phyloP scores from a whole-genome alignment of 53 echinoderm and acorn worm species.

The Pentamera pediparva region DNA sequence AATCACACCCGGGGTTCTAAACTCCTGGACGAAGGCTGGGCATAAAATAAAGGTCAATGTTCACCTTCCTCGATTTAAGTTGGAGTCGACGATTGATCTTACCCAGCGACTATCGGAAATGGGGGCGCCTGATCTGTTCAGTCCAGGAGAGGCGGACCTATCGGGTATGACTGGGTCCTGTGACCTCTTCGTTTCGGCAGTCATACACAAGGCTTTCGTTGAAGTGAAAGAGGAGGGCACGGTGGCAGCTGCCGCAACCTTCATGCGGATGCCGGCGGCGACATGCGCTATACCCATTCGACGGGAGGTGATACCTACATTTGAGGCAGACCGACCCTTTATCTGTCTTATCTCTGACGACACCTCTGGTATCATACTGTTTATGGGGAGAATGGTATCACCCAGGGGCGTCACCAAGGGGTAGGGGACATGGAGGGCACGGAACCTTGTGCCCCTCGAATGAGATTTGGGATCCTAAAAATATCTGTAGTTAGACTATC shows the following conservation, averaged over 20 bases:
- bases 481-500: too few species aligned
- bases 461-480: too few species aligned
- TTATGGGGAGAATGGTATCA: conserved; percentile 58
- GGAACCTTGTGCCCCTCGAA: too few species aligned
- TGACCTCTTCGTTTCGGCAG: conserved; percentile 62
- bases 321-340: conserved; percentile 74
- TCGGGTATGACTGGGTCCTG: conserved; percentile 56
- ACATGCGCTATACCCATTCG: conserved; percentile 7
- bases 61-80: conserved; percentile 65
- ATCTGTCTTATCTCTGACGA: conserved; percentile 67
- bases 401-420: too few species aligned
- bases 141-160: conserved; percentile 50
- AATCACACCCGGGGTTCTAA: conserved; percentile 38
- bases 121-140: conserved; percentile 76
- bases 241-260: conserved; percentile 84
- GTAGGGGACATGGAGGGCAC: too few species aligned
- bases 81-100: conserved; percentile 52
- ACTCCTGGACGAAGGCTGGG: conserved; percentile 32
- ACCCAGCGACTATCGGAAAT: conserved; percentile 49
- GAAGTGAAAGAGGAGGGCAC: conserved; percentile 94
- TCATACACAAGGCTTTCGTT: conserved; percentile 81
- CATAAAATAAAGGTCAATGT: conserved; percentile 37
- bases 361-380: conserved; percentile 47
- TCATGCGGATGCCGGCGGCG: conserved; percentile 35
- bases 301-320: conserved; percentile 27